A percentile compares a stretch with the other conserved stretches of the same genome.
These are phyloP conservation scores for Microplitis mediator DNA, from an alignment of 1,140 invertebrate species.

Conservation along the genomic window DNA sequence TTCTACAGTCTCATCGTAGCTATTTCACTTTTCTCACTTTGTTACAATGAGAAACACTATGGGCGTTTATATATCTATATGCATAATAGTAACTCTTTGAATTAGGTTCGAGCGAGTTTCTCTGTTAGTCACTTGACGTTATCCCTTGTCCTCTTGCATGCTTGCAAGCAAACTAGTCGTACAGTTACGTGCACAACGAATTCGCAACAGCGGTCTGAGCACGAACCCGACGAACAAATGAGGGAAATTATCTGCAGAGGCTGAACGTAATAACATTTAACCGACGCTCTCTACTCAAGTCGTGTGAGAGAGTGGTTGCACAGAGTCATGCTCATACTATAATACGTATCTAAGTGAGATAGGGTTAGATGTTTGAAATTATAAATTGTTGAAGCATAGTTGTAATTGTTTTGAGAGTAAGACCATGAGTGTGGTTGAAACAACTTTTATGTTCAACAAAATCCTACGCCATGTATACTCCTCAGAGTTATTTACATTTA, in stretches of 20 bases:
- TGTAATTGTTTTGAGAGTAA: constrained; percentile 50
- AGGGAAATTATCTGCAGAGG: constrained; percentile 53
- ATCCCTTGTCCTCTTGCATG: background rate
- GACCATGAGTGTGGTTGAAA: constrained; percentile 22
- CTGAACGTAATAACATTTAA: constrained; percentile 56
- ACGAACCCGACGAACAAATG: constrained; percentile 43
- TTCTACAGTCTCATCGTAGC: background rate
- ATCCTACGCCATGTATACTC: background rate
- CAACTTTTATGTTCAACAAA: background rate
- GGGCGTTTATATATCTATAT: background rate
- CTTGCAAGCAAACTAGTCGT: background rate
- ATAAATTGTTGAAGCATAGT: constrained; percentile 58
- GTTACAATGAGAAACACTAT: constrained; percentile 1
- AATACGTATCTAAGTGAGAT: constrained; percentile 16
- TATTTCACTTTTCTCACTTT: background rate
- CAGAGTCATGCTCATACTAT: background rate
- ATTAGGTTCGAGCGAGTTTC: constrained; percentile 12
- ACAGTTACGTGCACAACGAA: constrained; percentile 8
- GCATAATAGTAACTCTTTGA: background rate
- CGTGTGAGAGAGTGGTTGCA: constrained; percentile 13
- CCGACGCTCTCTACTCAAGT: constrained; percentile 21
- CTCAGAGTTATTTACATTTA: background rate
- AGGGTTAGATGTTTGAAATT: constrained; percentile 37
- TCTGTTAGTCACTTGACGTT: background rate
- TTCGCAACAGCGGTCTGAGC: constrained; percentile 2